Base-by-base conservation (phyloP, 2,797 vertebrate species). In the Schizopygopsis pylzovi region DNA sequence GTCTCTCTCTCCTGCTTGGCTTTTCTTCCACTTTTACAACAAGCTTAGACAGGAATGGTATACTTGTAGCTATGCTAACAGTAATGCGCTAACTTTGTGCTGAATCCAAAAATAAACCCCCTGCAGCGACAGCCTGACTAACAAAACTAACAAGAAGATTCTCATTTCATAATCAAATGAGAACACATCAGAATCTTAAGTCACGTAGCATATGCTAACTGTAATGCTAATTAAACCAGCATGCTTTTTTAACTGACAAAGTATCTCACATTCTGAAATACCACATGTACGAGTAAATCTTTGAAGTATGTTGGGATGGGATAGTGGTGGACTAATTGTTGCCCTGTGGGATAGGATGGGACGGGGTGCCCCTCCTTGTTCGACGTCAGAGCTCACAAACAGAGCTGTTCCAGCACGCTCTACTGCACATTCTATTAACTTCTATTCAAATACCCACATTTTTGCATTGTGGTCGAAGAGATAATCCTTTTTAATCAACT, bases 31-130 rank as follows among this genome's bases (percentile, higher is more conserved):
- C 45, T 78, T 87, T 47, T 71, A 61, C 56, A 77, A 75, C 87
- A 89, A 79, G 73, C 78, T 81, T 25, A 28, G 77, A 73, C 81
- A 83, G 81, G 81, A 67, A 49, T 20, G 12, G 61, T 76, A 25
- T 59, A 56, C 63, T 82, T 78, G 56, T 68, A 89, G 56, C 87
- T 85, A 43, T 9, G 78, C 87, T 93, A 91, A 92, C 91, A 91
- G 73, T 45, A 88, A 92, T 47, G 54, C 13, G 39, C 52, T 49
- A 45, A 59, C 37, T 81, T 71, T 54, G 77, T n/a, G 28, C 15
- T 12, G 6, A 47, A 72, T 80, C 70, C 54, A 85, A 81, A 73
- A 33, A 85, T 63, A 85, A 85, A 54, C 18, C 54, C 67, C 67
- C 47, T 20, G 41, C 39, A 47, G 76, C 3, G 15, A 71, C 45